These are phyloP conservation scores for Cyphomyrus discorhynchus DNA, from an alignment of 2,113 vertebrate genomes.

Conservation along the genomic window DNA sequence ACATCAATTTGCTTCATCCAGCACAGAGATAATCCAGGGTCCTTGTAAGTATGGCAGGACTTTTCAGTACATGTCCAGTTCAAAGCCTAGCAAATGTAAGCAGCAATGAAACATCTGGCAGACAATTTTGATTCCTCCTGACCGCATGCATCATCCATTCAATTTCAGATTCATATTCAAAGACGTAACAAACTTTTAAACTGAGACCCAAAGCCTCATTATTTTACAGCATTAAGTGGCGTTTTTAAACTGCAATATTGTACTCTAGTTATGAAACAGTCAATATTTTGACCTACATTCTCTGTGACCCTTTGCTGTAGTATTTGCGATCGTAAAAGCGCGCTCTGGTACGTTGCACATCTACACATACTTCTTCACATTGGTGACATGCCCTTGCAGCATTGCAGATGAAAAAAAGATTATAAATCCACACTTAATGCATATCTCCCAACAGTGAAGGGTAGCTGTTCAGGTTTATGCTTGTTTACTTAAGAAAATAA, in stretches of 20 bases:
- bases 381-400: background rate
- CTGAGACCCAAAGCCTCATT: constrained; percentile 44
- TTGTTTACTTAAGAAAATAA: background rate
- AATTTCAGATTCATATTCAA: constrained; percentile 43
- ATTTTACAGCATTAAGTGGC: constrained; percentile 41
- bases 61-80: background rate
- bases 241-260: constrained; percentile 38
- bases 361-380: constrained; percentile 18
- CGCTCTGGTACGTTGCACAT: constrained; percentile 38
- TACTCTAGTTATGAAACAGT: constrained; percentile 49
- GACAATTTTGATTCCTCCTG: constrained; percentile 42
- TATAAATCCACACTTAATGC: background rate
- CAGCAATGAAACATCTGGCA: constrained; percentile 29
- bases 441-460: background rate
- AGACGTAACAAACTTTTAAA: constrained; percentile 50
- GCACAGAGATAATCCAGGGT: background rate
- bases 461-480: background rate
- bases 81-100: background rate
- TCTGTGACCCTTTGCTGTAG: constrained; percentile 33
- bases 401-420: background rate
- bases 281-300: constrained; percentile 41
- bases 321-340: constrained; percentile 44
- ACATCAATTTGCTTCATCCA: background rate
- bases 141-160: constrained; percentile 38
- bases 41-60: background rate